Base-by-base conservation (phyloP, 1,140 invertebrate genomes). In the Drosophila ananassae region DNA sequence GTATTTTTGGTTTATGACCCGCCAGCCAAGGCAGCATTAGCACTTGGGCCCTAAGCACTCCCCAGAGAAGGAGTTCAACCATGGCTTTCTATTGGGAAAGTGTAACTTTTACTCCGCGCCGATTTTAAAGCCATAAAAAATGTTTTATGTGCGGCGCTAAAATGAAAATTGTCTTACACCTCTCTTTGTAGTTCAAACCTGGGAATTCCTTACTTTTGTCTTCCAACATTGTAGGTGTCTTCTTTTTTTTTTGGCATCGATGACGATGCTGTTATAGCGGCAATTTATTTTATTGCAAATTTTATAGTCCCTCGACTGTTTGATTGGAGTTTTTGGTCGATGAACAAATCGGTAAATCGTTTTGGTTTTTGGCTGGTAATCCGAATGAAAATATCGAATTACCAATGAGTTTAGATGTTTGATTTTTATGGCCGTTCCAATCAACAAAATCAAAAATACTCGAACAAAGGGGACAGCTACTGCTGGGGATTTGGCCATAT, bases 51-150 rank as follows among this genome's bases (percentile, higher is more conserved):
- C 30, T 63, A 73, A 87, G 75, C 79, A 87, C 83, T 79, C 83
- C 83, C 82, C 61, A 51, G 68, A 78, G 75, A 12, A 59, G 69
- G 12, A 67, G 34, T 59, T 51, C 22, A 34, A 44, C 8, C 13
- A 13, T 13, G 39, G 83, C 82, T 89, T 79, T 85, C 79, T 71
- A 81, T 85, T 78, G 82, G 69, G 82, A 85, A 85, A 85, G 82
- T 87, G 83, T 85, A 85, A 85, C 82, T 85, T 85, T 85, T 85
- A 87, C 82, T 78, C 66, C 22, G 54, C 39, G 74, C 80, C 83
- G 83, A 89, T 87, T 87, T 87, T 89, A 89, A 87, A 89, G 83
- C 83, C 53, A 87, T 87, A 87, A 87, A 85, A 87, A 82, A 89
- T 87, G 83, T 87, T 87, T 87, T 87, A 87, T 87, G 83, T 68